A percentile compares a stretch with the other conserved stretches of the same genome.
Evolutionary conservation across 2,888 invertebrate species (phyloP).

Genomic region (Mesorhabditis belari): DNA sequence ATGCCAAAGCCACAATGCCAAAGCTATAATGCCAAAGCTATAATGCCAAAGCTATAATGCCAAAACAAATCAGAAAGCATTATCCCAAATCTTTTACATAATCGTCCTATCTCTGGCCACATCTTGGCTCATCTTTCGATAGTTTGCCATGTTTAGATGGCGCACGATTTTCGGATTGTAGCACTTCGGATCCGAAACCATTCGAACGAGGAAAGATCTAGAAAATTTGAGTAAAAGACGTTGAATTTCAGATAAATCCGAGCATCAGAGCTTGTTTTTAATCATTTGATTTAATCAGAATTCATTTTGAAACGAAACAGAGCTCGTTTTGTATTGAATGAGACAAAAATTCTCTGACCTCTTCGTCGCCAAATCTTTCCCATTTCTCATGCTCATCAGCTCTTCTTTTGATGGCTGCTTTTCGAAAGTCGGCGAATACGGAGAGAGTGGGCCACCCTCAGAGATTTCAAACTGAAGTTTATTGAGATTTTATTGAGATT

Average conservation of each 20-base stretch:
- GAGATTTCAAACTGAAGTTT: neutral
- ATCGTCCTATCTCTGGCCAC: slow-evolving; percentile 47
- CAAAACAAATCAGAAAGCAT: neutral
- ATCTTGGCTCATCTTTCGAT: slow-evolving; percentile 55
- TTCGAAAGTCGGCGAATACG: neutral
- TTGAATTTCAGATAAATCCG: no score
- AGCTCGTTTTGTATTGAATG: no score
- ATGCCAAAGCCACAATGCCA: no score
- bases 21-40: no score
- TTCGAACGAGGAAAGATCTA: slow-evolving; percentile 83
- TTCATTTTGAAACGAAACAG: no score
- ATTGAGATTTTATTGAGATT: no score
- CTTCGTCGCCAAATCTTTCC: slow-evolving; percentile 33
- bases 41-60: no score
- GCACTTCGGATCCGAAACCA: slow-evolving; percentile 83
- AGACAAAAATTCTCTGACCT: no score
- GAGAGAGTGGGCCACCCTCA: neutral
- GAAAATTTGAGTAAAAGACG: no score
- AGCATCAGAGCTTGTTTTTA: no score
- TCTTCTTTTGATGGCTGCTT: neutral
- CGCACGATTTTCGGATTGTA: slow-evolving; percentile 77
- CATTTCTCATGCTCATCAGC: neutral
- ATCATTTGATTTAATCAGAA: no score
- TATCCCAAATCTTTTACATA: slow-evolving; percentile 19
- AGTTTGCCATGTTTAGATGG: slow-evolving; percentile 52